Evolutionary conservation across 92 coral and sea anemone genomes (phyloP).

Genomic region (Pocillopora grandis): DNA sequence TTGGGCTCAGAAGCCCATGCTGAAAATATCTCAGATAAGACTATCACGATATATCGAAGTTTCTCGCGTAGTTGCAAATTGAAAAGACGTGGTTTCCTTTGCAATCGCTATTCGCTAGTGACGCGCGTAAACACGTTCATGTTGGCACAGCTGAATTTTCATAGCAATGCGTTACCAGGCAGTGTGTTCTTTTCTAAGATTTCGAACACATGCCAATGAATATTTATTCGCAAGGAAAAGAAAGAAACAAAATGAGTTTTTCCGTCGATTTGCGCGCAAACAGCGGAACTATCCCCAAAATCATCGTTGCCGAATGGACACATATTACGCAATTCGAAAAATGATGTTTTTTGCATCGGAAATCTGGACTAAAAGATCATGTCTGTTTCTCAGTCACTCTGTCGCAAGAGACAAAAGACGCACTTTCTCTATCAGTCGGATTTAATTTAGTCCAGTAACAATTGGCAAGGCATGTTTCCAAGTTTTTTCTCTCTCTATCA

Average conservation of each 20-base stretch:
- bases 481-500: not conserved
- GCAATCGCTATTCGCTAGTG: conserved; percentile 50
- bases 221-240: conserved; percentile 43
- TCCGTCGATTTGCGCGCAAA: conserved; percentile 1
- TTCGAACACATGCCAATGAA: conserved; percentile 53
- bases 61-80: conserved; percentile 33
- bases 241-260: not conserved
- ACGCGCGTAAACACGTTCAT: conserved; percentile 54
- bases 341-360: conserved; percentile 3
- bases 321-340: not conserved
- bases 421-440: conserved; percentile 28
- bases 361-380: conserved; percentile 13
- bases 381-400: conserved; percentile 5
- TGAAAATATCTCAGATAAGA: not conserved
- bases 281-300: not conserved
- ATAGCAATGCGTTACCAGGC: conserved; percentile 59
- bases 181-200: conserved; percentile 36
- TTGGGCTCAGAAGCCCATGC: not conserved
- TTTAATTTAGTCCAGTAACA: conserved; percentile 36
- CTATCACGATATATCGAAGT: not conserved
- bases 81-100: conserved; percentile 42
- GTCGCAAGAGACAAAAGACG: conserved; percentile 34
- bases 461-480: not conserved
- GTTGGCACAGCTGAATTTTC: conserved; percentile 68
- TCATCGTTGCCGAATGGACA: not conserved